Conservation (phyloP, 2,113 vertebrate genomes). For the Larimichthys polyactis region DNA sequence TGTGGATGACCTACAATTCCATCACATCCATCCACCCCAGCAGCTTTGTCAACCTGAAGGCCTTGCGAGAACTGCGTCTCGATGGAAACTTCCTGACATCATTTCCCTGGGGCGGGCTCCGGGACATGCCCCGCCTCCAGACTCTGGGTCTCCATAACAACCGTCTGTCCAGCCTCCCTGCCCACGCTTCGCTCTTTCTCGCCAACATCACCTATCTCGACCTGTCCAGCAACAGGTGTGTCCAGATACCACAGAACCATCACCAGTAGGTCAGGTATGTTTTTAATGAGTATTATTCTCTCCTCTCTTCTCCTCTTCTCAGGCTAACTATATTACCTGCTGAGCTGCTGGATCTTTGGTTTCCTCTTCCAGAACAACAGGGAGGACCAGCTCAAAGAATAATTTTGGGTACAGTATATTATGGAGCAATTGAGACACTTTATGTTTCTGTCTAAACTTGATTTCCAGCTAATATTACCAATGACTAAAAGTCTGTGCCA, state of each 20-base stretch:
- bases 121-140: slow-evolving; percentile 89
- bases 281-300: not conserved
- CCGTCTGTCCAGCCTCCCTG: slow-evolving; percentile 86
- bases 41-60: slow-evolving; percentile 92
- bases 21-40: slow-evolving; percentile 87
- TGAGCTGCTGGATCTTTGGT: slow-evolving; percentile 78
- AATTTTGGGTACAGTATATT: slow-evolving; percentile 67
- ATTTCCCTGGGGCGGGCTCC: slow-evolving; percentile 93
- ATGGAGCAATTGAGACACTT: not conserved
- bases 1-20: slow-evolving; percentile 92
- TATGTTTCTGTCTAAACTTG: not conserved
- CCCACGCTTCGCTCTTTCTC: slow-evolving; percentile 86
- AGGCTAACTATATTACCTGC: slow-evolving; percentile 73
- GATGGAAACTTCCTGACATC: slow-evolving; percentile 89
- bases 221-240: slow-evolving; percentile 92
- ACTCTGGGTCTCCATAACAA: slow-evolving; percentile 93
- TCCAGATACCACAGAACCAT: not conserved
- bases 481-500: too few species aligned
- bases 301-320: not conserved
- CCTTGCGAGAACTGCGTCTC: slow-evolving; percentile 90
- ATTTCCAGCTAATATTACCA: not conserved
- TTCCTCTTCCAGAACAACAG: slow-evolving; percentile 66
- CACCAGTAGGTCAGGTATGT: not conserved
- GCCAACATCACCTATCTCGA: slow-evolving; percentile 91
- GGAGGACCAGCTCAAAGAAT: slow-evolving; percentile 47